Base-by-base conservation (phyloP, 1,140 invertebrate genomes). In the Dryas iulia region DNA sequence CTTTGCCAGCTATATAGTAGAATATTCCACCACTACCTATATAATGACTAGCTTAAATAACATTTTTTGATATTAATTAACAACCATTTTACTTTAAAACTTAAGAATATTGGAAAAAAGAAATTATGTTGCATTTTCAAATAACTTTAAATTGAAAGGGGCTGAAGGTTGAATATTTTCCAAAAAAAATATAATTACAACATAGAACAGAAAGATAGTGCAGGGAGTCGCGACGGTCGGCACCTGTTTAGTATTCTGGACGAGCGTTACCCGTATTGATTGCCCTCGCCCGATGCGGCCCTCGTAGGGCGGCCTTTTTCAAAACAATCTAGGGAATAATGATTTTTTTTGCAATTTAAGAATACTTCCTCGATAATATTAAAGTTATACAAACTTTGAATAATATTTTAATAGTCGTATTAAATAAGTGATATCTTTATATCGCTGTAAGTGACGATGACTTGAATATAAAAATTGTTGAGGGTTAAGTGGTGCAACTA, bases 201-300 rank as follows among this genome's bases (percentile, higher is more conserved):
- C 64, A 70, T 71, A 67, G 47, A 35, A 67, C 35, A 23, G 58
- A 67, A 59, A 58, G 61, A 63, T 59, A 59, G 58, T 66, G 78
- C 77, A 78, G 71, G 69, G 70, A 69, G 62, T 72, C 69, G 72
- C 68, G 74, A 56, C 64, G 65, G 65, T 59, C 71, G 75, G 75
- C 71, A 74, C 78, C 82, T 86, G 79, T 53, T 90, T 87, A 90
- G 87, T 90, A 90, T 90, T 84, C 87, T 71, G 81, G 47, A 26
- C 72, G 78, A 74, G 79, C 80, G 47, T 78, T 70, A 75, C 71
- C 81, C 75, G 84, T 89, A 89, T 89, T 89, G 85, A 89, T 89
- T 89, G 83, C 80, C 73, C 73, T 78, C 64, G 60, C 72, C 74
- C 71, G 72, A 71, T 67, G 63, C 72, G 60, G 61, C 76, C 72